These are phyloP conservation scores for Petrocephalus sullivani DNA, from an alignment of 2,797 vertebrate genomes.

Conservation along the genomic window DNA sequence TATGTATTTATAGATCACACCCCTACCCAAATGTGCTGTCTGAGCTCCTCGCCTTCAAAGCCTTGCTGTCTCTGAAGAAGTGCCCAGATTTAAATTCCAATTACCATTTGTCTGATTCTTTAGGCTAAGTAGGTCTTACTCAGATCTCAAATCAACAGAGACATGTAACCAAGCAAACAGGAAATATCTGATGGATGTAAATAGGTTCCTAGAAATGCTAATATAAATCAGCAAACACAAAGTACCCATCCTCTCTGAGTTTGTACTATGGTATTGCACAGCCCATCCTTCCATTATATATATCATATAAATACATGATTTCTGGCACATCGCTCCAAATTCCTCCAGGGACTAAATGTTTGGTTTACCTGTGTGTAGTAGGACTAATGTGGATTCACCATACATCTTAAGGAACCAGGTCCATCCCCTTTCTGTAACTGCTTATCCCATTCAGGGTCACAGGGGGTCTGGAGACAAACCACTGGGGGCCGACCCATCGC, in stretches of 20 bases:
- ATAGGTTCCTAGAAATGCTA: not conserved
- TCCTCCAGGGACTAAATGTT: too few relatives aligned
- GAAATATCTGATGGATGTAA: not conserved
- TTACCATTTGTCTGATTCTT: not conserved
- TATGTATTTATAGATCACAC: constrained; percentile 11
- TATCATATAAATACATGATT: not conserved
- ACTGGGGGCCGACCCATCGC: not conserved
- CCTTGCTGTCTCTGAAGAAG: not conserved
- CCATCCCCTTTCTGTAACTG: too few relatives aligned
- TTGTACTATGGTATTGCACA: not conserved
- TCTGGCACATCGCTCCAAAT: not conserved
- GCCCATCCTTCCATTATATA: not conserved
- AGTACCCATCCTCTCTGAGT: not conserved
- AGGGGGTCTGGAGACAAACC: not conserved
- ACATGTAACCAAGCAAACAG: not conserved
- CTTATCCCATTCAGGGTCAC: too few relatives aligned
- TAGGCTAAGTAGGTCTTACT: not conserved
- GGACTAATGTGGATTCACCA: too few relatives aligned
- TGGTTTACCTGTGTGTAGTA: too few relatives aligned
- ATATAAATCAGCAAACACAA: not conserved
- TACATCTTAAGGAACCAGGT: too few relatives aligned
- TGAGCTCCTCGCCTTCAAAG: not conserved
- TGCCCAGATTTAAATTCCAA: not conserved
- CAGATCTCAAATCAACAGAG: not conserved
- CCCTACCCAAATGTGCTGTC: not conserved